Base-by-base conservation (phyloP, 2,888 invertebrate genomes). In the Tenthredo mesomela region DNA sequence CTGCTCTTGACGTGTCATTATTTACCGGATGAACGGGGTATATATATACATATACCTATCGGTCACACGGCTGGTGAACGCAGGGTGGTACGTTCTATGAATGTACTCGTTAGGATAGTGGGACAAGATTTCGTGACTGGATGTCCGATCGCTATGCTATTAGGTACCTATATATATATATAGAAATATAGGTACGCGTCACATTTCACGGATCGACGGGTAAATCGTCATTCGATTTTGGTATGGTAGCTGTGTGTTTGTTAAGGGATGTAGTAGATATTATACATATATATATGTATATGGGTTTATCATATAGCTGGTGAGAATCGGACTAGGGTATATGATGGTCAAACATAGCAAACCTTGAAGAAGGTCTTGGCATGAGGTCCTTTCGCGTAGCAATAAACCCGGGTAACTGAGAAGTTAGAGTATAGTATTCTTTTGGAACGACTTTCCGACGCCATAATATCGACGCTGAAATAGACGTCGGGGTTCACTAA, bases 1-100 rank as follows among this genome's bases (percentile, higher is more conserved):
- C 80, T 80, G 80, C 12, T 61, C 61, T 58, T 61, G 80, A 80
- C 80, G 61, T 37, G 80, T 80, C 80, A 80, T 80, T 80, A 80
- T 80, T 80, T 80, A 80, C 61, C 80, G 61, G 80, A 80, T 61
- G 58, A 80, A 61, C 80, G 40, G 61, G 54, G 54, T 7, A 12
- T 40, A 47, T 61, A 37, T 10, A n/a, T 33, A 33, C 2, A 33
- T 33, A 33, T 33, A 33, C 15, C 4, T 6, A 73, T 15, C 43
- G 40, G 71, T 70, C 15, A n/a, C 18, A 54, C 54, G 54, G 75
- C 47, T 10, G 25, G 21, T 73, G 25, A 21, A 43, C 43, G 1
- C 29, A 21, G n/a, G n/a, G 37, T 71, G n/a, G 18, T 9, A n/a
- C 10, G 71, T 10, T 71, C 15, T 40, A 71, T 40, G 50, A 50